Evolutionary conservation across 2,888 invertebrate genomes (phyloP).

Genomic region (Acheta domesticus): DNA sequence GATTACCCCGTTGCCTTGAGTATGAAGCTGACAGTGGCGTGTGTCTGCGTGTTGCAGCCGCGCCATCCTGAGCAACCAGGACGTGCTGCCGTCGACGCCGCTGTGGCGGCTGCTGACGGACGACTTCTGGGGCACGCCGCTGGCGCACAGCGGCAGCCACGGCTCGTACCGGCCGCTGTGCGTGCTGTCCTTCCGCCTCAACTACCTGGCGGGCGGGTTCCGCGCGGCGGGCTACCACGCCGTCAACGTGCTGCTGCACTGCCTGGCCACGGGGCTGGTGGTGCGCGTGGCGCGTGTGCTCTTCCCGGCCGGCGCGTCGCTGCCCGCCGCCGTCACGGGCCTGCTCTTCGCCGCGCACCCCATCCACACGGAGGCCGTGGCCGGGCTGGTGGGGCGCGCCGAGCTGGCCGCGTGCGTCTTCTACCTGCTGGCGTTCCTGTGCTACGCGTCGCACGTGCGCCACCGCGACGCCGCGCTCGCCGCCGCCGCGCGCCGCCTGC

Average conservation of each 20-base stretch:
- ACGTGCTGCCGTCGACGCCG: slow-evolving; percentile 76
- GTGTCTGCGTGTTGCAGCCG: slow-evolving; percentile 62
- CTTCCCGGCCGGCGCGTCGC: slow-evolving; percentile 36
- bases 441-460: slow-evolving; percentile 73
- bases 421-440: slow-evolving; percentile 81
- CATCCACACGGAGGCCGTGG: slow-evolving; percentile 94
- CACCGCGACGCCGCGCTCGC: slow-evolving; percentile 32
- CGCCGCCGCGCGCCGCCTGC: neutral
- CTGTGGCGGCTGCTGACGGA: slow-evolving; percentile 79
- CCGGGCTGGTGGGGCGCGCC: slow-evolving; percentile 91
- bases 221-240: slow-evolving; percentile 82
- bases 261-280: slow-evolving; percentile 77
- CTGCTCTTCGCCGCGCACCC: slow-evolving; percentile 92
- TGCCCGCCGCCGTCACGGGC: slow-evolving; percentile 59
- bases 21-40: too few species aligned
- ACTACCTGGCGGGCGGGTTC: slow-evolving; percentile 63
- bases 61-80: slow-evolving; percentile 91
- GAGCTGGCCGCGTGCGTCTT: slow-evolving; percentile 90
- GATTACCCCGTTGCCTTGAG: too few species aligned
- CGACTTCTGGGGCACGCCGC: slow-evolving; percentile 98
- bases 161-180: slow-evolving; percentile 94
- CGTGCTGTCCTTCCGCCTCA: slow-evolving; percentile 82
- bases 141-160: slow-evolving; percentile 89
- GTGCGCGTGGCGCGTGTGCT: slow-evolving; percentile 67
- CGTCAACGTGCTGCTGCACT: slow-evolving; percentile 81